A percentile compares a stretch with the other conserved stretches of the same genome.
phyloP scores from a whole-genome alignment of 2,797 vertebrate genomes.

The Chiroxiphia lanceolata region DNA sequence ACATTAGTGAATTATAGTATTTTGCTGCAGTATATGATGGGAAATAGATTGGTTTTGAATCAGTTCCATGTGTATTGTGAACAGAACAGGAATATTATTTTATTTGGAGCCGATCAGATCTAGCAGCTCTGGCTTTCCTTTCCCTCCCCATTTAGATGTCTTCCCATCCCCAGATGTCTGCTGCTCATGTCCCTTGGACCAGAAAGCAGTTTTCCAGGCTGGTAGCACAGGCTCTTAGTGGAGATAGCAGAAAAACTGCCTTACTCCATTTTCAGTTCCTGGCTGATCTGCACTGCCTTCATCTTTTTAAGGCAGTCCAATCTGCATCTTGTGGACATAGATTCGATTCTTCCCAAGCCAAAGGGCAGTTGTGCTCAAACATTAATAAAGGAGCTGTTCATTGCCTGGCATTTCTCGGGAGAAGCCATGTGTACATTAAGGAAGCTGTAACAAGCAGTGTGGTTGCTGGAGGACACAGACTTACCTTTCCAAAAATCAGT shows the following conservation, averaged over 20 bases:
- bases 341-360: not conserved
- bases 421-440: not conserved
- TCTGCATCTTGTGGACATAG: not conserved
- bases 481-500: not conserved
- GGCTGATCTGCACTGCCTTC: not conserved
- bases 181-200: not conserved
- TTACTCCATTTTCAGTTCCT: not conserved
- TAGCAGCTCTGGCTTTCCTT: not conserved
- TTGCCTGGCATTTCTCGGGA: not conserved
- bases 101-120: not conserved
- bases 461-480: not conserved
- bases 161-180: not conserved
- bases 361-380: not conserved
- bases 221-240: not conserved
- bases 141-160: not conserved
- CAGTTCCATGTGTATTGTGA: rapidly evolving
- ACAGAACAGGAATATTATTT: not conserved
- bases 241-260: not conserved
- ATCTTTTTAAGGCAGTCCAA: not conserved
- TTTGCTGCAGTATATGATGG: not conserved
- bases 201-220: not conserved
- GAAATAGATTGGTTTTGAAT: not conserved
- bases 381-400: not conserved
- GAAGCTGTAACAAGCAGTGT: not conserved
- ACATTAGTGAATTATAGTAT: not conserved